phyloP scores from a whole-genome alignment of 2,113 vertebrate species.

The Pterocles gutturalis region DNA sequence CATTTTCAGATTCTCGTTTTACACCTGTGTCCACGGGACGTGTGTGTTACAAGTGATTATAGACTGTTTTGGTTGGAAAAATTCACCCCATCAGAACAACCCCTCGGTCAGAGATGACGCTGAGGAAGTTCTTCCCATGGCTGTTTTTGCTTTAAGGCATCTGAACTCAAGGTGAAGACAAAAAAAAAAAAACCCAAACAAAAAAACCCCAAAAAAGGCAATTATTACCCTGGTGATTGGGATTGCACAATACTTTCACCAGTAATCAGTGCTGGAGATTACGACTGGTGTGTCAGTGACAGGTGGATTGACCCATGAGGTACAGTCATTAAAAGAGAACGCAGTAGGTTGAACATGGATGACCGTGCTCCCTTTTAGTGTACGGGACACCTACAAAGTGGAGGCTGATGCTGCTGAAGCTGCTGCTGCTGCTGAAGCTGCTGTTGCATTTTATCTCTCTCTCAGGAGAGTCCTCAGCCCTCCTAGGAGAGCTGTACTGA shows the following conservation, averaged over 20 bases:
- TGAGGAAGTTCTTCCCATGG: not conserved
- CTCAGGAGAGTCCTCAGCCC: not conserved
- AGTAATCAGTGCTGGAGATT: not conserved
- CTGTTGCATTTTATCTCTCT: not conserved
- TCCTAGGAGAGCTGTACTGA: not conserved
- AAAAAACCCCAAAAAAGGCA: not conserved
- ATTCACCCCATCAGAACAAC: not conserved
- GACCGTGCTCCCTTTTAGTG: not conserved
- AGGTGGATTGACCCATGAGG: not conserved
- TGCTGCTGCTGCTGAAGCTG: not conserved
- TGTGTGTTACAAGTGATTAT: not conserved
- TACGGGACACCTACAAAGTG: not conserved
- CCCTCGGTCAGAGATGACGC: not conserved
- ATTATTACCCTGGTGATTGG: not conserved
- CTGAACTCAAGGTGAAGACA: not conserved
- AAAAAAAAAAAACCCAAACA: not conserved
- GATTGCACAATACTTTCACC: not conserved
- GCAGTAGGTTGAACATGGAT: rapidly evolving
- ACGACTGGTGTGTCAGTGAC: not conserved
- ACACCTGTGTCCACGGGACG: not conserved
- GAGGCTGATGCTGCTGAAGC: not conserved
- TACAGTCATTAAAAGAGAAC: not conserved
- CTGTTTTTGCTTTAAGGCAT: not conserved
- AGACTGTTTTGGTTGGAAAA: not conserved
- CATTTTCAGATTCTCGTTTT: not conserved